A percentile compares a stretch with the other conserved stretches of the same genome.
Evolutionary conservation across 2,888 invertebrate species (phyloP).

Genomic region (Lydus trimaculatus): DNA sequence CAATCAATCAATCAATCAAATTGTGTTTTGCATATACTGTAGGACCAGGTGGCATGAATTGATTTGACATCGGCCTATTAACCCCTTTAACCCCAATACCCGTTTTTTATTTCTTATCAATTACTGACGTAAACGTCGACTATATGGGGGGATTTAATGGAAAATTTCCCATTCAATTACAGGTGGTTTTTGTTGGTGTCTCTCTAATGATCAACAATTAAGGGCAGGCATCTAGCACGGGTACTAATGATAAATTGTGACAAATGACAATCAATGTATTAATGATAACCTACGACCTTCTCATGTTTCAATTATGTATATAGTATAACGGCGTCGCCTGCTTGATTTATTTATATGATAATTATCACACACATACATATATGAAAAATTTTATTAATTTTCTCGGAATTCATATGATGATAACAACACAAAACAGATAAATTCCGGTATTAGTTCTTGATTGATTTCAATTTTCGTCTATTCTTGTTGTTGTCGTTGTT

Average conservation of each 20-base stretch:
- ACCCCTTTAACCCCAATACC: constrained; percentile 28
- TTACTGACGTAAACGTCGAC: background rate
- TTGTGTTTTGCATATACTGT: background rate
- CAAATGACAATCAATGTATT: constrained; percentile 39
- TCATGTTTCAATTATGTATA: constrained; percentile 46
- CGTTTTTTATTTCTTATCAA: background rate
- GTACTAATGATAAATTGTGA: constrained; percentile 28
- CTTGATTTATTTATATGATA: constrained; percentile 37
- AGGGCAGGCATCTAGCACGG: background rate
- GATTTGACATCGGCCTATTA: constrained; percentile 30
- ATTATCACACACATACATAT: constrained; percentile 21
- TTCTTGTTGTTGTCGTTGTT: no score
- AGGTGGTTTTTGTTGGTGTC: background rate
- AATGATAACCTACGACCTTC: constrained; percentile 46
- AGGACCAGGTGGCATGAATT: constrained; percentile 28
- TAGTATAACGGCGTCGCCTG: constrained; percentile 34
- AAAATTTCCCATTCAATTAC: background rate
- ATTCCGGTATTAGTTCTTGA: background rate
- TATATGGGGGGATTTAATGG: background rate
- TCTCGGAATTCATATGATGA: constrained; percentile 18
- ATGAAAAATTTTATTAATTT: constrained; percentile 13
- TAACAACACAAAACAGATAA: background rate
- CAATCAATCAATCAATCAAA: background rate
- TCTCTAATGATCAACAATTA: background rate
- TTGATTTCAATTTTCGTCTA: background rate